Conservation (phyloP, 2,888 invertebrate species). For the Napeogenes inachia region DNA sequence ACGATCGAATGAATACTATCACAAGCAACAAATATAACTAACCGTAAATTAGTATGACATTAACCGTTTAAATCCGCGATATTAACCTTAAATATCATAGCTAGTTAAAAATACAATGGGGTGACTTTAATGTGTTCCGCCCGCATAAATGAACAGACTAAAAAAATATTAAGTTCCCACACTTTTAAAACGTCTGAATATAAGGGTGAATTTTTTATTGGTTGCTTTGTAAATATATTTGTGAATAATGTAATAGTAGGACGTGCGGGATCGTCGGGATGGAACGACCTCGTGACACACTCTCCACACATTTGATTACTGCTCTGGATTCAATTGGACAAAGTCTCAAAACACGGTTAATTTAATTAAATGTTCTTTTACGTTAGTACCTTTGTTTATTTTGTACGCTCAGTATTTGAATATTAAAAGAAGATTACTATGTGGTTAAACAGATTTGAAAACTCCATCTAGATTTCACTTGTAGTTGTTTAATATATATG, state of each 20-base stretch:
- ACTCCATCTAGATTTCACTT: too few relatives aligned
- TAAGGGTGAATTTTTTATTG: slow-evolving; percentile 58
- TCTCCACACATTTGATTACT: slow-evolving; percentile 56
- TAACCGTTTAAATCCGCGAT: too few relatives aligned
- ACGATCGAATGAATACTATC: slow-evolving; percentile 17
- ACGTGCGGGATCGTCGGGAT: slow-evolving; percentile 34
- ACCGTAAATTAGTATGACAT: neutral
- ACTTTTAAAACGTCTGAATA: slow-evolving; percentile 39
- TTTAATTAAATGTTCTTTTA: slow-evolving; percentile 46
- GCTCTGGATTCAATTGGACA: slow-evolving; percentile 65
- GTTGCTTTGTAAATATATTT: slow-evolving; percentile 46
- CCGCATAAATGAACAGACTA: slow-evolving; percentile 21
- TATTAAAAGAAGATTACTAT: neutral
- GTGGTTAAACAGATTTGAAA: too few relatives aligned
- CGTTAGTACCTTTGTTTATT: neutral
- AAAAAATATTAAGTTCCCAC: slow-evolving; percentile 35
- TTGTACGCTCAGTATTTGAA: neutral
- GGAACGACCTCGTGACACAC: slow-evolving; percentile 15
- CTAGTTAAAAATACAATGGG: neutral
- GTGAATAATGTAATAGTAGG: slow-evolving; percentile 56
- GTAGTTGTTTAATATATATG: too few relatives aligned
- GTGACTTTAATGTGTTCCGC: slow-evolving; percentile 44
- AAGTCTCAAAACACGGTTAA: slow-evolving; percentile 63
- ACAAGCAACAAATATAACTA: slow-evolving; percentile 27
- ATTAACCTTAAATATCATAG: too few relatives aligned